Base-by-base conservation (phyloP, 2,888 invertebrate species). In the Epinotia brunnichana region DNA sequence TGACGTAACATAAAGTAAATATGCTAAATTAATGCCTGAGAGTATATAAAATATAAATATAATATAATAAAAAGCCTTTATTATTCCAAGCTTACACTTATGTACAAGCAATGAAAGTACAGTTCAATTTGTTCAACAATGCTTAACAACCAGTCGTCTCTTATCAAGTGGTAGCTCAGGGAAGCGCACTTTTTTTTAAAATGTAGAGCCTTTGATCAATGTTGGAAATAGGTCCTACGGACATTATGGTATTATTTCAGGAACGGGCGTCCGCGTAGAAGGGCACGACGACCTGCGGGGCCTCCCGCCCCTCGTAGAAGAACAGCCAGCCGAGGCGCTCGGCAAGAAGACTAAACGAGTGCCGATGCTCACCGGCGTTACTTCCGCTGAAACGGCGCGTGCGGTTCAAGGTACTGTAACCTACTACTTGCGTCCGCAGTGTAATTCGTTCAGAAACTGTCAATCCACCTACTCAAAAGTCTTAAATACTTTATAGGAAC, bases 331-430 rank as follows among this genome's bases (percentile, higher is more conserved):
- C 2, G 90, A 95, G 29, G 92, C 95, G 2, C 85, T 97, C 64
- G 92, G 93, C 69, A 90, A 90, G 39, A 94, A 94, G 35, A 90
- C 94, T 68, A 87, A 88, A 74, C 91, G 93, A 2, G 94, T 95
- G 17, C 96, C 97, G 0, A 84, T 97, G 75, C 89, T 97, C 13
- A 96, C 96, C 0, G 97, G 97, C 0, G 95, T 96, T 2, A 95
- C 95, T 0, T 95, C 95, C 62, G 95, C 96, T 59, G 97, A 97
- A 88, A 96, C 96, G 0, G 94, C 94, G 1, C 90, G 93, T 21
- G 95, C 95, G 24, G 93, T 95, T 13, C 90, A 91, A 77, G 95
- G 95, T 92, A 89, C 72, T 19, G 7, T 29, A 29, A 5, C 29
- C 29, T 29, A 29, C 5, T 29, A 29, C 1, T 35, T 35, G 9